Percentiles rank a stretch among this genome's conserved stretches.
Evolutionary conservation across 2,888 invertebrate genomes (phyloP).

Genomic region (Agrochola litura): DNA sequence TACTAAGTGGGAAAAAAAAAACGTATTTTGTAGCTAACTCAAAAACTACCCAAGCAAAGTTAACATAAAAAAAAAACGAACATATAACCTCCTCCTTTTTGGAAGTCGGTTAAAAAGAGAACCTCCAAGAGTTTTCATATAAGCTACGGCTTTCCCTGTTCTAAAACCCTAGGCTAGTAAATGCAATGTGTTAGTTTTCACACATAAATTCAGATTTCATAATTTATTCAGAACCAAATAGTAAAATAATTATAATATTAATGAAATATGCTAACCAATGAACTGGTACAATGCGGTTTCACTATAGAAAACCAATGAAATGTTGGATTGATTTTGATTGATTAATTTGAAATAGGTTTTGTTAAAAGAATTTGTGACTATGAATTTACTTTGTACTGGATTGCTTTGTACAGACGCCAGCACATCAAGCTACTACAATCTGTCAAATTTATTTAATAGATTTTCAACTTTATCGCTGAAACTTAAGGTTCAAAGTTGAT

Average conservation of each 20-base stretch:
- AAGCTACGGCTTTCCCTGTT: neutral
- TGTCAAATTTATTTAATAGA: too few species aligned
- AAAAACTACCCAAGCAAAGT: too few species aligned
- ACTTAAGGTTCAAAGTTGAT: too few species aligned
- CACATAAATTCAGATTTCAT: neutral
- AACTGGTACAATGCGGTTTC: neutral
- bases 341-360: slow-evolving; percentile 2
- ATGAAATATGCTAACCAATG: slow-evolving; percentile 7
- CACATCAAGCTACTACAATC: too few species aligned
- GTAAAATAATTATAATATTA: neutral
- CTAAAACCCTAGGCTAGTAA: neutral
- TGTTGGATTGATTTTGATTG: neutral
- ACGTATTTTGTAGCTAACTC: too few species aligned
- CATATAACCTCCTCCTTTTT: too few species aligned
- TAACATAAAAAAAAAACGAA: too few species aligned
- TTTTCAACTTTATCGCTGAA: too few species aligned
- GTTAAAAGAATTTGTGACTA: neutral
- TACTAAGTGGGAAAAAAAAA: too few species aligned
- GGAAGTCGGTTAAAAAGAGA: too few species aligned
- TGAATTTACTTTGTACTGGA: too few species aligned
- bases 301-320: neutral
- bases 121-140: neutral
- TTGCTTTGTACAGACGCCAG: too few species aligned
- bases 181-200: neutral
- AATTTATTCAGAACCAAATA: neutral